Conservation (phyloP, 2,888 invertebrate species). For the Archips crataeganus region DNA sequence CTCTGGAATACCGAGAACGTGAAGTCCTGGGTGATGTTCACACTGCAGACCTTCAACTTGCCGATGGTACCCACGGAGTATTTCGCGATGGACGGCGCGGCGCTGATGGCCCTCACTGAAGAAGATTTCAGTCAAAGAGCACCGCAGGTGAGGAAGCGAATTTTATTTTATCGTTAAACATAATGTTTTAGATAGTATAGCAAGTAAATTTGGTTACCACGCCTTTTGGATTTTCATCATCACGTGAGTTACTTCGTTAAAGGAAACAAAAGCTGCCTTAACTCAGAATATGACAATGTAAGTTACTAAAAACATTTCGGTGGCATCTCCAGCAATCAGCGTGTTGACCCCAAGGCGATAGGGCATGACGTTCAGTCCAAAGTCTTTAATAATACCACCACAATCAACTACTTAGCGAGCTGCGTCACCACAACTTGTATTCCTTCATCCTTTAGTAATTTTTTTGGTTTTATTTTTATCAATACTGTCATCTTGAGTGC, state of each 20-base stretch:
- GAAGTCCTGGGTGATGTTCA: conserved; percentile 95
- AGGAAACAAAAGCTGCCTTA: neutral
- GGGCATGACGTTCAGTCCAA: conserved; percentile 20
- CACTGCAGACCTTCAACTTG: conserved; percentile 92
- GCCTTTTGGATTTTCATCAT: neutral
- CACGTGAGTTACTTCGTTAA: neutral
- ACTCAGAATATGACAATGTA: neutral
- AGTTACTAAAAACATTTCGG: conserved; percentile 5
- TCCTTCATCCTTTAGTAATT: neutral
- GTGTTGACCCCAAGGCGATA: conserved; percentile 10
- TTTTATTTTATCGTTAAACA: too few relatives aligned
- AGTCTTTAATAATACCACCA: conserved; percentile 31
- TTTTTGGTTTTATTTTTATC: neutral
- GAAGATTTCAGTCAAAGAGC: conserved; percentile 94
- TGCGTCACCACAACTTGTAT: neutral
- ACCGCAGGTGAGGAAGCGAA: conserved; percentile 88
- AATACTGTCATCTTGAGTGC: neutral
- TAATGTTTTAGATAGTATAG: too few relatives aligned
- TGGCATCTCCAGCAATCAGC: conserved; percentile 13
- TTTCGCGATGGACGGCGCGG: conserved; percentile 92
- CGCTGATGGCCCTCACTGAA: conserved; percentile 91
- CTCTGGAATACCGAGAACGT: conserved; percentile 95
- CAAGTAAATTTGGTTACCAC: neutral
- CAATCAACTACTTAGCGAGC: conserved; percentile 7
- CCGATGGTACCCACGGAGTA: conserved; percentile 90